phyloP scores from a whole-genome alignment of 1,140 invertebrate genomes.

The Cecropterus lyciades region DNA sequence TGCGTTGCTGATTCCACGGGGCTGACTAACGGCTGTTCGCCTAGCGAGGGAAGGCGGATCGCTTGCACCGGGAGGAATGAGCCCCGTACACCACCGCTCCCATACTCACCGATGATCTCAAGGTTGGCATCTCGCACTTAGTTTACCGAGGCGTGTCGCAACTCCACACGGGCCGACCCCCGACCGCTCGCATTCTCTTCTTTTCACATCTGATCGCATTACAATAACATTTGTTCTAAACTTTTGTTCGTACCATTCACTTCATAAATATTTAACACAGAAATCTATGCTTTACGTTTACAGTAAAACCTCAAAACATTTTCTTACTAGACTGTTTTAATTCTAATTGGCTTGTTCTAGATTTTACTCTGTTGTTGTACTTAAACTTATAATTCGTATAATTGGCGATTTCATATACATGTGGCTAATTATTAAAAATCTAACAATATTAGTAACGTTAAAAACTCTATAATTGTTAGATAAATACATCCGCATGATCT shows the following conservation, averaged over 20 bases:
- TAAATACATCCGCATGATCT: too few species aligned
- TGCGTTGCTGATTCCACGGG: constrained; percentile 64
- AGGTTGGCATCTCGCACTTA: constrained; percentile 68
- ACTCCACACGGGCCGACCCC: constrained; percentile 56
- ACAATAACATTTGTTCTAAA: constrained; percentile 59
- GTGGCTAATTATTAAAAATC: too few species aligned
- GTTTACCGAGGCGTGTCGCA: constrained; percentile 48
- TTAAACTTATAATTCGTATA: too few species aligned
- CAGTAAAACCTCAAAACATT: constrained; percentile 31
- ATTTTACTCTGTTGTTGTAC: not conserved
- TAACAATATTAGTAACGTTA: too few species aligned
- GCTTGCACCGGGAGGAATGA: constrained; percentile 80
- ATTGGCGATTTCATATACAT: too few species aligned
- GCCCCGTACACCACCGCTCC: constrained; percentile 75
- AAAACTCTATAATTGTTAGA: too few species aligned
- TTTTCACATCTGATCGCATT: constrained; percentile 71
- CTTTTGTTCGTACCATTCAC: constrained; percentile 51
- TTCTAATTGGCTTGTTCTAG: constrained; percentile 30
- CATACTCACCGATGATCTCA: constrained; percentile 82
- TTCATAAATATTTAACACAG: constrained; percentile 51
- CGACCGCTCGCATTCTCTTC: constrained; percentile 68
- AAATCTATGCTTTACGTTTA: constrained; percentile 28
- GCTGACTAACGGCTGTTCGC: constrained; percentile 73
- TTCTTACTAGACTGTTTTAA: constrained; percentile 38
- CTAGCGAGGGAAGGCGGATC: constrained; percentile 78